These are phyloP conservation scores for Ashinkailepas kermadecensis DNA, from an alignment of 2,888 invertebrate genomes.

Conservation along the genomic window DNA sequence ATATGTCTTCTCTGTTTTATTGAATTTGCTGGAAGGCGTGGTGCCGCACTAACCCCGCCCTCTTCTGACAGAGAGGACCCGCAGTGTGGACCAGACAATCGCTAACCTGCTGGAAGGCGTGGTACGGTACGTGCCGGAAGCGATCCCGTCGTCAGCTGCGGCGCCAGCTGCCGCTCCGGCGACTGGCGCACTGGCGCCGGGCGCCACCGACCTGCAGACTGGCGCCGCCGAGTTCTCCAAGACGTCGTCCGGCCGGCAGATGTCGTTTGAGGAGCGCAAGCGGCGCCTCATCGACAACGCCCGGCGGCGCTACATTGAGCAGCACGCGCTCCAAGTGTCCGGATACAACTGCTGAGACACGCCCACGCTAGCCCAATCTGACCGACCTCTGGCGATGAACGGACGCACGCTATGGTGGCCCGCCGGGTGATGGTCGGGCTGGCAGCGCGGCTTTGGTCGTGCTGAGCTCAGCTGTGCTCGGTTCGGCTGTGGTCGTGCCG, in stretches of 20 bases:
- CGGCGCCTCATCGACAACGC: slow-evolving; percentile 68
- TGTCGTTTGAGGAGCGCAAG: slow-evolving; percentile 71
- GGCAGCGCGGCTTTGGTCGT: too few species aligned
- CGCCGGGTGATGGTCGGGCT: too few species aligned
- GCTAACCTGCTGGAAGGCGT: slow-evolving; percentile 68
- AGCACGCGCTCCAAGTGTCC: slow-evolving; percentile 28
- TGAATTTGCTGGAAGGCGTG: too few species aligned
- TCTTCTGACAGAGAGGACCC: slow-evolving; percentile 54
- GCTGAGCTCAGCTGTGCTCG: too few species aligned
- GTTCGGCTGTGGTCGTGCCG: too few species aligned
- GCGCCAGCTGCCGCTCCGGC: not conserved
- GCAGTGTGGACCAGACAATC: slow-evolving; percentile 69
- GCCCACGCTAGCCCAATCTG: too few species aligned
- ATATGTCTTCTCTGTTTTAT: too few species aligned
- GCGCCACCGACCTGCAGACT: slow-evolving; percentile 36
- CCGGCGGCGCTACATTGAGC: slow-evolving; percentile 47
- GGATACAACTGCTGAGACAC: slow-evolving; percentile 19
- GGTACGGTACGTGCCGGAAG: slow-evolving; percentile 48
- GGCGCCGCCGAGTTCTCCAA: slow-evolving; percentile 44
- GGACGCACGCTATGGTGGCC: too few species aligned
- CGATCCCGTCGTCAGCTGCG: slow-evolving; percentile 41
- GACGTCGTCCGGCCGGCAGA: slow-evolving; percentile 52
- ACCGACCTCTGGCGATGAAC: too few species aligned
- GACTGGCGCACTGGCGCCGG: not conserved
- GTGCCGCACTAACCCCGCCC: too few species aligned